Conservation (phyloP, 1,140 invertebrate species). For the Gonioctena quinquepunctata region DNA sequence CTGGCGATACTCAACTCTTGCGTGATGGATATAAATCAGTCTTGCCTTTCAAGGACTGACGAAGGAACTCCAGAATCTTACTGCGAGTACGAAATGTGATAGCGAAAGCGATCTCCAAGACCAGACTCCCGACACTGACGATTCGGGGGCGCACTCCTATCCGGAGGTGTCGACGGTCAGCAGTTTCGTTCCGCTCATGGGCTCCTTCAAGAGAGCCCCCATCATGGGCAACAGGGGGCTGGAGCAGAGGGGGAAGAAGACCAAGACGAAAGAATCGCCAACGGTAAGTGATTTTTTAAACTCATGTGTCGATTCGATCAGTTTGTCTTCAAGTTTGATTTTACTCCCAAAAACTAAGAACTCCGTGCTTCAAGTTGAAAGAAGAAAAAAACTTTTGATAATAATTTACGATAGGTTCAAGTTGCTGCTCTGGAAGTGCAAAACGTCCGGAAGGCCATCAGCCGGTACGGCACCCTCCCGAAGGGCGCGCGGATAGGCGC, state of each 20-base stretch:
- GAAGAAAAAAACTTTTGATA: not conserved
- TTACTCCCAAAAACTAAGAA: too few relatives aligned
- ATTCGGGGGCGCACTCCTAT: slow-evolving; percentile 62
- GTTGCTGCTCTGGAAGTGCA: slow-evolving; percentile 93
- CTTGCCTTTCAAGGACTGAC: slow-evolving; percentile 57
- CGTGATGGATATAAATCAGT: too few relatives aligned
- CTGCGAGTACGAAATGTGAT: slow-evolving; percentile 60
- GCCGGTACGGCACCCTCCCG: slow-evolving; percentile 94
- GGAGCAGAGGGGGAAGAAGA: slow-evolving; percentile 61
- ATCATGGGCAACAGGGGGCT: slow-evolving; percentile 61
- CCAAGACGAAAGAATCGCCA: slow-evolving; percentile 60
- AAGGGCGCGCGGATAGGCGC: slow-evolving; percentile 95
- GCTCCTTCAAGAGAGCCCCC: slow-evolving; percentile 62
- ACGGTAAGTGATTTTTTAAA: slow-evolving; percentile 26
- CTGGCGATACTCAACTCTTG: too few relatives aligned
- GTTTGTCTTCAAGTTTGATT: too few relatives aligned
- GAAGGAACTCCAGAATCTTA: slow-evolving; percentile 58
- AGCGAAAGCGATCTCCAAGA: slow-evolving; percentile 65
- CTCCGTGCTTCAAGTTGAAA: too few relatives aligned
- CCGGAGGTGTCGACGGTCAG: slow-evolving; percentile 53
- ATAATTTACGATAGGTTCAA: slow-evolving; percentile 59
- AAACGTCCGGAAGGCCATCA: slow-evolving; percentile 94
- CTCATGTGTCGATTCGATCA: too few relatives aligned
- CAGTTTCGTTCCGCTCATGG: slow-evolving; percentile 47
- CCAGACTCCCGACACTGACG: slow-evolving; percentile 68